A percentile compares a stretch with the other conserved stretches of the same genome.
Evolutionary conservation across 2,113 vertebrate genomes (phyloP).

Genomic region (Pseudopodoces humilis): DNA sequence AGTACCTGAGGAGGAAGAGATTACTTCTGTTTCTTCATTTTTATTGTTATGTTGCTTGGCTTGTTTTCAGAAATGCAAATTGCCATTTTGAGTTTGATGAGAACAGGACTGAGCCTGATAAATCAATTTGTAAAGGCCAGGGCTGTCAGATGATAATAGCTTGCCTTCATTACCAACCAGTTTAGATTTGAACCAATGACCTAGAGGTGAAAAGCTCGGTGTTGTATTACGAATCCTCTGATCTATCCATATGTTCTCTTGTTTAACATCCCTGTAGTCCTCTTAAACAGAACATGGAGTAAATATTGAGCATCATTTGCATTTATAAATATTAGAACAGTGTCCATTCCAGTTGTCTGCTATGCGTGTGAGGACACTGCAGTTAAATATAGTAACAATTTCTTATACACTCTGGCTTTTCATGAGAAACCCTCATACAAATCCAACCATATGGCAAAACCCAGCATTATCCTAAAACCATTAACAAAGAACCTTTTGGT

Average conservation of each 20-base stretch:
- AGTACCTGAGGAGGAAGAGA: not conserved
- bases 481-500: constrained; percentile 19
- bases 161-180: not conserved
- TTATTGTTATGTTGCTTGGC: not conserved
- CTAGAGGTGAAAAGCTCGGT: constrained; percentile 19
- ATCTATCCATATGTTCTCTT: constrained; percentile 15
- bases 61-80: not conserved
- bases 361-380: not conserved
- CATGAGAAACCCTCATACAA: constrained; percentile 23
- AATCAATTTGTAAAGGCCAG: not conserved
- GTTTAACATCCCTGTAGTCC: not conserved
- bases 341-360: constrained; percentile 25
- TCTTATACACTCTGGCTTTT: constrained; percentile 39
- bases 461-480: constrained; percentile 44
- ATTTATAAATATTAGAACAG: not conserved
- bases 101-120: not conserved
- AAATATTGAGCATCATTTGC: not conserved
- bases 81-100: not conserved
- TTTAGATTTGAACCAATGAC: constrained; percentile 20
- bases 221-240: constrained; percentile 1
- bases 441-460: constrained; percentile 44
- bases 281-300: not conserved
- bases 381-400: constrained; percentile 61
- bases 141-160: not conserved
- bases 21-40: not conserved